phyloP scores from a whole-genome alignment of 2,888 invertebrate species.

The Polyploca ridens region DNA sequence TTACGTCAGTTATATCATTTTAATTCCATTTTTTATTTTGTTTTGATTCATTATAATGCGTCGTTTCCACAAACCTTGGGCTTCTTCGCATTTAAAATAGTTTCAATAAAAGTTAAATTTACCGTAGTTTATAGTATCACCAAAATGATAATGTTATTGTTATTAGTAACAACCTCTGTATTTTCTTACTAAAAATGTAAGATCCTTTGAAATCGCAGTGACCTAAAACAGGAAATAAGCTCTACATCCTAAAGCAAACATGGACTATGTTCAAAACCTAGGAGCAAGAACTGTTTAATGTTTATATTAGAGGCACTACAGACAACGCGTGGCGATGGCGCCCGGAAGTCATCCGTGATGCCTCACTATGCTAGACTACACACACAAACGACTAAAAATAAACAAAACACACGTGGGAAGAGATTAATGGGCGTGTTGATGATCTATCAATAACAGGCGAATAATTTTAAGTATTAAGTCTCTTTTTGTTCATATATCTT shows the following conservation, averaged over 20 bases:
- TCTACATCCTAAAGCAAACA: neutral
- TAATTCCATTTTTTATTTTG: neutral
- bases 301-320: constrained; percentile 2
- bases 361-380: neutral
- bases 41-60: neutral
- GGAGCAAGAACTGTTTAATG: neutral
- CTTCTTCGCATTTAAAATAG: neutral
- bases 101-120: too few species aligned
- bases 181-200: too few species aligned
- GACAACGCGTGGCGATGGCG: neutral
- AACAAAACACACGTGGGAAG: constrained; percentile 8
- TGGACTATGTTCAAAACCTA: neutral
- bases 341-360: neutral
- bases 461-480: neutral
- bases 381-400: constrained; percentile 4
- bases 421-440: neutral
- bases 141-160: too few species aligned
- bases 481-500: neutral
- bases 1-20: neutral
- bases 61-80: too few species aligned
- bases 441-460: neutral
- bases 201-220: too few species aligned
- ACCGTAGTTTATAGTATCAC: too few species aligned
- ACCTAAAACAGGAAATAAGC: neutral
- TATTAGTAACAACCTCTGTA: too few species aligned